A percentile compares a stretch with the other conserved stretches of the same genome.
Conservation (phyloP, 2,888 invertebrate species). For the Tetanocera ferruginea region DNA sequence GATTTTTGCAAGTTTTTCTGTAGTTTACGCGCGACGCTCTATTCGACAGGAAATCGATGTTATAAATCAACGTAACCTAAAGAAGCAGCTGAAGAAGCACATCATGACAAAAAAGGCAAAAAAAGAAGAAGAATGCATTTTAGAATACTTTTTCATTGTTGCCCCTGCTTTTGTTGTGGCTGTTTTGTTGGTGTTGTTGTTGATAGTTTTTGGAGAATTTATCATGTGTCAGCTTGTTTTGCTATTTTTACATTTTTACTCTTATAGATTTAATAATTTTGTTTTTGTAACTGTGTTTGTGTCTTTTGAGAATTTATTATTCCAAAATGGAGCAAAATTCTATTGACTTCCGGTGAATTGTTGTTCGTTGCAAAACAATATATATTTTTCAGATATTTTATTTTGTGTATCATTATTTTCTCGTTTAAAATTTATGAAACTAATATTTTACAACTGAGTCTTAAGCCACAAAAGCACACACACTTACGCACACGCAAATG, state of each 20-base stretch:
- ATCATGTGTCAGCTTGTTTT: conserved; percentile 36
- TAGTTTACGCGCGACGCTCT: not conserved
- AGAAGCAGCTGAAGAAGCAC: not conserved
- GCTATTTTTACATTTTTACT: conserved; percentile 5
- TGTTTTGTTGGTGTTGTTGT: not conserved
- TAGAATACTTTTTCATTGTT: not conserved
- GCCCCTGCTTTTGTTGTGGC: conserved; percentile 8
- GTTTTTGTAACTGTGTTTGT: not conserved
- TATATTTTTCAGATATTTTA: too few species aligned
- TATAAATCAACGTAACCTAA: conserved; percentile 49
- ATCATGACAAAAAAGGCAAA: not conserved
- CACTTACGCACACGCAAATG: too few species aligned
- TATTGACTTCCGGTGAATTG: conserved; percentile 3
- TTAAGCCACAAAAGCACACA: too few species aligned
- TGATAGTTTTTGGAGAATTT: conserved; percentile 9
- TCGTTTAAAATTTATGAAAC: too few species aligned
- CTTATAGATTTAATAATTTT: not conserved
- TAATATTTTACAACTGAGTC: too few species aligned
- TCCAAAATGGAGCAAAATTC: not conserved
- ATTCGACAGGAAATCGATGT: conserved; percentile 52
- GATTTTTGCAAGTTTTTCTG: conserved; percentile 30
- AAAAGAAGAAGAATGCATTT: not conserved
- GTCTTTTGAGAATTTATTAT: too few species aligned
- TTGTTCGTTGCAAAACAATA: not conserved
- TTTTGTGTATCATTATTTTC: too few species aligned